Evolutionary conservation across 2,113 vertebrate species (phyloP).

Genomic region (Istiophorus platypterus): DNA sequence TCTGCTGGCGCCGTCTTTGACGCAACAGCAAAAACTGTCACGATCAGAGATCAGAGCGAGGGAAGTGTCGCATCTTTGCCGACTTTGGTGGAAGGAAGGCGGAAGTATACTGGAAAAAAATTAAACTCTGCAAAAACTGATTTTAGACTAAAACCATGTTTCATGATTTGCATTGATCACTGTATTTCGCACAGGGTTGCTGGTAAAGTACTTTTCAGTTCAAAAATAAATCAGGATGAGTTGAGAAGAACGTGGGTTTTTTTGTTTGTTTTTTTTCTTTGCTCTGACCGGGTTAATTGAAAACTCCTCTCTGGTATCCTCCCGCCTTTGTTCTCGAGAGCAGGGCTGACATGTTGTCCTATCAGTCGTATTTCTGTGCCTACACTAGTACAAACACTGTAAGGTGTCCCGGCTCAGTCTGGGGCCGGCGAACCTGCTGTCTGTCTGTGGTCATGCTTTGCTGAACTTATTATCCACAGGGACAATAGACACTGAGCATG

Average conservation of each 20-base stretch:
- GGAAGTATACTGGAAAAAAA: not conserved
- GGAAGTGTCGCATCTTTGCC: too few species aligned
- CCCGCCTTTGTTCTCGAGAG: not conserved
- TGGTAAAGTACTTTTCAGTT: not conserved
- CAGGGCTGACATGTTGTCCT: not conserved
- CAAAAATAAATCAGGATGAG: not conserved
- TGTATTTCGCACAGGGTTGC: not conserved
- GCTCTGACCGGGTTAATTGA: too few species aligned
- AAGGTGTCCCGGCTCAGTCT: conserved; percentile 47
- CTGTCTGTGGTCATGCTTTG: conserved; percentile 81
- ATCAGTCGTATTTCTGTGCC: conserved; percentile 29
- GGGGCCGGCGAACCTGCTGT: conserved; percentile 71
- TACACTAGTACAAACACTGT: conserved; percentile 77
- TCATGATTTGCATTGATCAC: too few species aligned
- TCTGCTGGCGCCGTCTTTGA: not conserved
- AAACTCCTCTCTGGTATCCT: not conserved
- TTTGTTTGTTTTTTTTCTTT: too few species aligned
- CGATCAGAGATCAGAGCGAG: not conserved
- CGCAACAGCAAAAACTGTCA: not conserved
- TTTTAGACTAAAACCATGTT: too few species aligned
- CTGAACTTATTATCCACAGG: conserved; percentile 63
- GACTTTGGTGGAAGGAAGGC: not conserved
- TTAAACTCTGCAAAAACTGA: too few species aligned
- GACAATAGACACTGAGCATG: conserved; percentile 19
- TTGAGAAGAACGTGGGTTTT: too few species aligned